Evolutionary conservation across 2,113 vertebrate species (phyloP), one percentile per base, ranked within the genome.

Genomic region (Podarcis raffonei): DNA sequence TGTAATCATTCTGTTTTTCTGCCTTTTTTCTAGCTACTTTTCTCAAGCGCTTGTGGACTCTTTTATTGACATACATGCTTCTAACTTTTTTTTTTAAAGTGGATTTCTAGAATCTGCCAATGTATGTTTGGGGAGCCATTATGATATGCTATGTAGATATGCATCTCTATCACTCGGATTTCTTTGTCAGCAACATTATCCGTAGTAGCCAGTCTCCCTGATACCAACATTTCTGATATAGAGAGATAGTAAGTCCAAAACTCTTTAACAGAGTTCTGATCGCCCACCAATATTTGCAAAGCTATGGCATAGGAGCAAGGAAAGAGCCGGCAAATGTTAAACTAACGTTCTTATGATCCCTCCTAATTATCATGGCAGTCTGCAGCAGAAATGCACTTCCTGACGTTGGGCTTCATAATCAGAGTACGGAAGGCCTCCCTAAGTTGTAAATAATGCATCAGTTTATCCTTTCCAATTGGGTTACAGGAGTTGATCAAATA

Each of bases 101-200:
- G 89, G 89, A 91, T 95, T 96, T 93, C 92, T 94, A 95, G 93
- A 95, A 94, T 93, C 90, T 94, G 65, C 95, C 87, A 65, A 39
- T 89, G 92, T 84, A 62, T 88, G 92, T 84, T 76, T 91, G 90
- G 93, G 48, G 93, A 94, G 84, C 94, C 93, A 62, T 93, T 66
- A 37, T 94, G 92, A 94, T 95, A 94, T 94, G 92, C 93, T 93
- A 35, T 96, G 94, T 97, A 96, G 96, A 97, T 97, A 95, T 68
- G 90, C 95, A 95, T 96, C 96, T 96, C 90, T 93, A 94, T 90
- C 88, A 93, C 95, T 96, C 96, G 92, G 89, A 35, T 74, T 74
- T 74, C 62, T 96, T 95, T 84, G 42, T 81, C 92, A 85, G 94
- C 92, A 93, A 57, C 89, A 95, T 95, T 84, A 94, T 96, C 92